Evolutionary conservation across 2,113 vertebrate species (phyloP).

Genomic region (Toxotes chatareus): DNA sequence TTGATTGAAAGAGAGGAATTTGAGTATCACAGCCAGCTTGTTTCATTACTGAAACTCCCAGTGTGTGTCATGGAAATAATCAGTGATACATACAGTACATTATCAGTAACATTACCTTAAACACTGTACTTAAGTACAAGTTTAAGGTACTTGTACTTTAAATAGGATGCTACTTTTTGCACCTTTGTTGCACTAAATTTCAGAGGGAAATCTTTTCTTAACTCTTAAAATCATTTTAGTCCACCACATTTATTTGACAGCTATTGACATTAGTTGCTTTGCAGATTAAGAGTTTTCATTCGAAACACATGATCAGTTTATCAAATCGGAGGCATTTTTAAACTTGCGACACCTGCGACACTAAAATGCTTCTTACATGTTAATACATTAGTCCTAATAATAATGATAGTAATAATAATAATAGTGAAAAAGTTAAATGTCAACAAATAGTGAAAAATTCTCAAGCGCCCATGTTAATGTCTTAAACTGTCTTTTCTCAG

Average conservation of each 20-base stretch:
- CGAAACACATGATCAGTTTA: background rate
- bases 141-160: background rate
- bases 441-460: background rate
- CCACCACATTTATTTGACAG: background rate
- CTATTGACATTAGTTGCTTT: background rate
- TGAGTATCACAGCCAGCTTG: background rate
- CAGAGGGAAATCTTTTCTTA: background rate
- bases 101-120: background rate
- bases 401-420: too few species aligned
- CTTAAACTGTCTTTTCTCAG: too few species aligned
- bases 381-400: too few species aligned
- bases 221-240: too few species aligned
- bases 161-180: background rate
- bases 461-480: background rate
- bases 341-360: too few species aligned
- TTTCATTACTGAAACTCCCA: background rate
- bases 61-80: background rate
- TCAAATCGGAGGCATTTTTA: background rate
- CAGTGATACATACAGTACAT: background rate
- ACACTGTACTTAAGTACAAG: background rate
- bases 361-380: too few species aligned
- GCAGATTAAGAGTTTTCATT: background rate
- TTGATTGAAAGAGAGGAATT: constrained; percentile 30
- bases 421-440: background rate
- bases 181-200: background rate